Evolutionary conservation across 2,113 vertebrate species (phyloP).

Genomic region (Thomomys bottae): DNA sequence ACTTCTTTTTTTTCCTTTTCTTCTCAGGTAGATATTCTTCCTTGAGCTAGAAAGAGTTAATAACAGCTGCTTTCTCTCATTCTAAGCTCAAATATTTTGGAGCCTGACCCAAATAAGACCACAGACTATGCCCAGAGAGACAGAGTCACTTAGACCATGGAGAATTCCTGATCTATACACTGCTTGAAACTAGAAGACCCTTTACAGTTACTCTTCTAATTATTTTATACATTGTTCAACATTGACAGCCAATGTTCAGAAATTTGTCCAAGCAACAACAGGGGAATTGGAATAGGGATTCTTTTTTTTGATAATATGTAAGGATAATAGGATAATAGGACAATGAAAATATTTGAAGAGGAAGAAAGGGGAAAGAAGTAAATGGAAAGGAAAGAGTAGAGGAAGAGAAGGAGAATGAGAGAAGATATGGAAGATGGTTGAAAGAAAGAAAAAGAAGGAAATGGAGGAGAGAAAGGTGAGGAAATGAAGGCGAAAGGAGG

Average conservation of each 20-base stretch:
- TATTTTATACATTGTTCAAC: background rate
- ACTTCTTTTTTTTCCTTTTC: background rate
- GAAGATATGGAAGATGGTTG: too few relatives aligned
- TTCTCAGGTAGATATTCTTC: background rate
- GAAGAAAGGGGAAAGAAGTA: background rate
- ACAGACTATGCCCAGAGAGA: background rate
- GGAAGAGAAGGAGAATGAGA: too few relatives aligned
- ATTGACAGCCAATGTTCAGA: background rate
- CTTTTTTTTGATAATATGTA: background rate
- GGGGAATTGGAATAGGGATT: background rate
- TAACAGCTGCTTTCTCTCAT: background rate
- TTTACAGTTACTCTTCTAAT: background rate
- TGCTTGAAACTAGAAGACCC: background rate
- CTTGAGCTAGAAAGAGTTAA: background rate
- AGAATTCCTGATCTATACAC: background rate
- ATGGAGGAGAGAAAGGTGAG: background rate
- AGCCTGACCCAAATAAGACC: background rate
- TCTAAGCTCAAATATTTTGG: conserved; percentile 1
- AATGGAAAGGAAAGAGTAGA: background rate
- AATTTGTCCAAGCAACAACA: background rate
- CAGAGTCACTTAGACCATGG: background rate
- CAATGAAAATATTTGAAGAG: background rate
- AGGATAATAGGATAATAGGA: background rate
- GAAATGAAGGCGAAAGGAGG: background rate
- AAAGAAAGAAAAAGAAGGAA: too few relatives aligned